Base-by-base conservation (phyloP, 2,113 vertebrate genomes). In the Takifugu flavidus region DNA sequence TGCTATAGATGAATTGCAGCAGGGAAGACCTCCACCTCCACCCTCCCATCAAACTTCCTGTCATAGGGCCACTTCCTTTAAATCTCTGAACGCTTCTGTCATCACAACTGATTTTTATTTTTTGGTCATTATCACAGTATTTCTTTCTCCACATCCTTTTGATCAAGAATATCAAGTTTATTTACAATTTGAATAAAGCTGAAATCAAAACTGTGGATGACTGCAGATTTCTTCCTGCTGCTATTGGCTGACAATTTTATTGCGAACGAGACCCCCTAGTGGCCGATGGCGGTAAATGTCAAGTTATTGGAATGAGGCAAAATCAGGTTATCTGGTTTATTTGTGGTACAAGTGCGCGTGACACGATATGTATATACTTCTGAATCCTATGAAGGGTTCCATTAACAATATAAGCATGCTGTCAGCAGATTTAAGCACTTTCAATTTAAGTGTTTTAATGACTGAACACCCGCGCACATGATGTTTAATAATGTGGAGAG, bases 121-220 rank as follows among this genome's bases (percentile, higher is more conserved):
- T 59, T 64, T 78, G 68, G 29, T 78, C 77, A 64, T 86, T 71
- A 76, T 68, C 72, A 84, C 86, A 89, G 84, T 89, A 89, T 89
- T 87, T 76, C 69, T 83, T 78, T 25, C 72, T 79, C 80, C 61
- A 84, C 28, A 60, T 74, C 82, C 59, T 66, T 86, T 86, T 74
- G 75, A 86, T 86, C 78, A 82, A 84, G 58, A 83, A 72, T 72
- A 72, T 82, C 78, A 66, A 75, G 67, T 79, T 88, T 78, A 76
- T 79, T 70, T 69, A 78, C 52, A 68, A 82, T 86, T 78, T 84
- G 51, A 89, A 89, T 89, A 89, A 89, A 89, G 82, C 81, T 58
- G 53, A 70, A 81, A 82, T 82, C 43, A 43, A 80, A 70, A 70
- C 70, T 64, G 25, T 58, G 7, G 25, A 56, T n/a, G 25, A 3